phyloP scores from a whole-genome alignment of 2,797 vertebrate species.

The Melanogrammus aeglefinus region DNA sequence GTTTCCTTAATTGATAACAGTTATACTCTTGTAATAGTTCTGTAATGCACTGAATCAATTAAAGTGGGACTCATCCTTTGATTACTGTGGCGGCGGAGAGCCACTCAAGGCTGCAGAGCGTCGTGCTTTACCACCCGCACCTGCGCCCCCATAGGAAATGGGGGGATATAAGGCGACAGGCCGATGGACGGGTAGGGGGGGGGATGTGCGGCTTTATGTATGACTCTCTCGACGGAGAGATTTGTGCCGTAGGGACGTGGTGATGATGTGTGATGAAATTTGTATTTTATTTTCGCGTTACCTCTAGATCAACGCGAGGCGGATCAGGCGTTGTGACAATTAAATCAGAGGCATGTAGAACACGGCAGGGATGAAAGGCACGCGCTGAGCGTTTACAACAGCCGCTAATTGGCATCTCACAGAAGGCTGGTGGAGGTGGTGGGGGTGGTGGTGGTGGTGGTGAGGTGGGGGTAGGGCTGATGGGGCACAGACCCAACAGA shows the following conservation, averaged over 20 bases:
- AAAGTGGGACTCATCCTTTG: not conserved
- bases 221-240: constrained; percentile 39
- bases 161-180: not conserved
- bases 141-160: constrained; percentile 8
- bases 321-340: constrained; percentile 8
- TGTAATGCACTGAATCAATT: not conserved
- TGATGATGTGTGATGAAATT: constrained; percentile 3
- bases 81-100: not conserved
- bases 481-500: not conserved
- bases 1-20: not conserved
- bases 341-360: constrained; percentile 26
- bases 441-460: too few relatives aligned
- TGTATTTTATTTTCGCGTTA: not conserved
- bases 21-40: not conserved
- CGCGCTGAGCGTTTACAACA: constrained; percentile 26
- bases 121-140: constrained; percentile 40
- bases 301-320: constrained; percentile 33
- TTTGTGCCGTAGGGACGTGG: constrained; percentile 33
- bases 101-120: constrained; percentile 25
- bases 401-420: constrained; percentile 42
- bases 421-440: not conserved
- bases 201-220: constrained; percentile 19
- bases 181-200: too few relatives aligned
- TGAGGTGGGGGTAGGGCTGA: not conserved
- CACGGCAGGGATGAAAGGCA: constrained; percentile 30